phyloP scores from a whole-genome alignment of 2,888 invertebrate genomes.

The Abrostola triplasia region DNA sequence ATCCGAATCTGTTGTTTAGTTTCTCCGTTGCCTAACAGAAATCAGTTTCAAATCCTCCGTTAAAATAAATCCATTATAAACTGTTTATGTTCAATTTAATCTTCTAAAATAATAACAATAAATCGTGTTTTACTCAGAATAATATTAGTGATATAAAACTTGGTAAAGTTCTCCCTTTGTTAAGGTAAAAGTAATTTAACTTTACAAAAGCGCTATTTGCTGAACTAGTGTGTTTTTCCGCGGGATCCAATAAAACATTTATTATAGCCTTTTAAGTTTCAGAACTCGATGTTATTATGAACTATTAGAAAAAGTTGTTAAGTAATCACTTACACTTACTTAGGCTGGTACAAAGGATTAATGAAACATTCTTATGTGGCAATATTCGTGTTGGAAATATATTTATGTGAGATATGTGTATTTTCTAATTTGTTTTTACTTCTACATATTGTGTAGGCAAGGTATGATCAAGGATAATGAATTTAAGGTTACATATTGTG shows the following conservation, averaged over 20 bases:
- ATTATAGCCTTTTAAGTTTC: slow-evolving; percentile 67
- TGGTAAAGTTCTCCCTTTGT: slow-evolving; percentile 55
- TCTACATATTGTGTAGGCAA: too few relatives aligned
- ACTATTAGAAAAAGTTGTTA: slow-evolving; percentile 66
- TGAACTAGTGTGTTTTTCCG: slow-evolving; percentile 71
- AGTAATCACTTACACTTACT: slow-evolving; percentile 48
- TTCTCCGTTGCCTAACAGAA: background rate
- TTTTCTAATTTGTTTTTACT: too few relatives aligned
- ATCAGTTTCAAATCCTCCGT: background rate
- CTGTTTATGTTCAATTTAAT: slow-evolving; percentile 6
- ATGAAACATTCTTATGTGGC: slow-evolving; percentile 32
- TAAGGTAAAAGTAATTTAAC: slow-evolving; percentile 75
- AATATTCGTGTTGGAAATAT: slow-evolving; percentile 3
- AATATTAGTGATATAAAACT: slow-evolving; percentile 63
- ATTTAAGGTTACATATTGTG: too few relatives aligned
- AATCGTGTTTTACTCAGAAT: slow-evolving; percentile 27
- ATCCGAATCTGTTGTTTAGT: slow-evolving; percentile 1
- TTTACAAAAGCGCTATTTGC: slow-evolving; percentile 75
- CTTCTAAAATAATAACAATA: slow-evolving; percentile 36
- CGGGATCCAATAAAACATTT: slow-evolving; percentile 73
- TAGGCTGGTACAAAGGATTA: slow-evolving; percentile 18
- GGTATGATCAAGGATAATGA: too few relatives aligned
- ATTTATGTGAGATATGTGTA: background rate
- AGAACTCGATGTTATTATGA: slow-evolving; percentile 67
- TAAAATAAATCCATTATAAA: too few relatives aligned